These are phyloP conservation scores for Tetrapedia diversipes DNA, from an alignment of 2,888 invertebrate species.

Conservation along the genomic window DNA sequence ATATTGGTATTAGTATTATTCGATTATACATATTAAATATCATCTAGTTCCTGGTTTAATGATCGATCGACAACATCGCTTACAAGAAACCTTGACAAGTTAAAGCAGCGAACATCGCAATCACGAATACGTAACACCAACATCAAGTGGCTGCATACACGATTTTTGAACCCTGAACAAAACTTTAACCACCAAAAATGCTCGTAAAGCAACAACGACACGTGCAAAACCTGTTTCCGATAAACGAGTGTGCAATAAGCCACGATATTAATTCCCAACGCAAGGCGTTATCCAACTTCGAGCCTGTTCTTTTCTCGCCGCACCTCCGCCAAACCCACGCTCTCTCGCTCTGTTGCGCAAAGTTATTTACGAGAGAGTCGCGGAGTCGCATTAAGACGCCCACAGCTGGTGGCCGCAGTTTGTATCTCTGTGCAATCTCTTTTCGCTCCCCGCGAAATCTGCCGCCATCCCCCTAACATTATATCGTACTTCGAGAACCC, in stretches of 20 bases:
- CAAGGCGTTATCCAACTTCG: constrained; percentile 9
- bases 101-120: too few species aligned
- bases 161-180: too few species aligned
- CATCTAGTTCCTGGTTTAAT: too few species aligned
- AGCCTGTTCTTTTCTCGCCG: constrained; percentile 8
- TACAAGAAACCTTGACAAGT: too few species aligned
- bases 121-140: too few species aligned
- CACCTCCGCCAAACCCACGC: constrained; percentile 2
- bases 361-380: constrained; percentile 51
- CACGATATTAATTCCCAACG: constrained; percentile 37
- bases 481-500: constrained; percentile 62
- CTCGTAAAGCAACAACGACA: neutral
- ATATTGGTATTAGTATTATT: too few species aligned
- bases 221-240: constrained; percentile 1
- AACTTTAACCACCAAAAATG: neutral
- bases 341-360: neutral
- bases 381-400: constrained; percentile 41
- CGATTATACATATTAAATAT: too few species aligned
- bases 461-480: constrained; percentile 46
- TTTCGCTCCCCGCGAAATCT: constrained; percentile 27
- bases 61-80: too few species aligned
- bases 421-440: constrained; percentile 54
- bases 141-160: too few species aligned
- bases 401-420: constrained; percentile 51
- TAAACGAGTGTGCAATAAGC: constrained; percentile 1